These are phyloP conservation scores for Trichacis sp. DNA, from an alignment of 2,888 invertebrate genomes.

Conservation along the genomic window DNA sequence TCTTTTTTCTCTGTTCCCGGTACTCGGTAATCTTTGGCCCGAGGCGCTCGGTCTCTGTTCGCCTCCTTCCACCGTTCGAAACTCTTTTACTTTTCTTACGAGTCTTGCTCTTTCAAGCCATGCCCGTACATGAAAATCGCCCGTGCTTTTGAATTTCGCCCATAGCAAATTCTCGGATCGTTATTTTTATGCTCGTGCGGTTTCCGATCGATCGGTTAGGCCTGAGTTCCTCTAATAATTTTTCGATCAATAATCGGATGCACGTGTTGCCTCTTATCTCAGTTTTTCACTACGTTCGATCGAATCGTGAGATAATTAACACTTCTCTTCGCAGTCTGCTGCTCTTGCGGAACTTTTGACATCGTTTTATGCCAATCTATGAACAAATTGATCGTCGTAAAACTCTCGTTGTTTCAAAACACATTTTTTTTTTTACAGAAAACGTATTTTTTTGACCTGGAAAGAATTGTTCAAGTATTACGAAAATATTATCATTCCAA, in stretches of 20 bases:
- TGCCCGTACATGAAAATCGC: conserved; percentile 15
- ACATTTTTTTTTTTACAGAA: too few species aligned
- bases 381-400: too few species aligned
- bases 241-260: too few species aligned
- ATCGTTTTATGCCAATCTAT: too few species aligned
- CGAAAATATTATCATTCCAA: too few species aligned
- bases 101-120: conserved; percentile 28
- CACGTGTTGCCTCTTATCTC: too few species aligned
- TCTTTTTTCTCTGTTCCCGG: conserved; percentile 68
- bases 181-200: background rate
- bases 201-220: too few species aligned
- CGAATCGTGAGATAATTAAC: too few species aligned
- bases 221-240: background rate
- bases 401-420: conserved; percentile 18
- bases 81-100: conserved; percentile 24
- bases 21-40: conserved; percentile 66
- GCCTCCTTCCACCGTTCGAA: conserved; percentile 11
- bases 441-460: too few species aligned
- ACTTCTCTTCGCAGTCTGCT: conserved; percentile 18
- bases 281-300: too few species aligned
- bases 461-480: too few species aligned
- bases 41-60: conserved; percentile 48
- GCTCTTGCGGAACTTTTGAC: conserved; percentile 28
- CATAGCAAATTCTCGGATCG: background rate
- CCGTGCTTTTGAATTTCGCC: conserved; percentile 20